Evolutionary conservation across 1,140 invertebrate genomes (phyloP), one percentile per base, ranked within the genome.

Genomic region (Probaryconus sp.): DNA sequence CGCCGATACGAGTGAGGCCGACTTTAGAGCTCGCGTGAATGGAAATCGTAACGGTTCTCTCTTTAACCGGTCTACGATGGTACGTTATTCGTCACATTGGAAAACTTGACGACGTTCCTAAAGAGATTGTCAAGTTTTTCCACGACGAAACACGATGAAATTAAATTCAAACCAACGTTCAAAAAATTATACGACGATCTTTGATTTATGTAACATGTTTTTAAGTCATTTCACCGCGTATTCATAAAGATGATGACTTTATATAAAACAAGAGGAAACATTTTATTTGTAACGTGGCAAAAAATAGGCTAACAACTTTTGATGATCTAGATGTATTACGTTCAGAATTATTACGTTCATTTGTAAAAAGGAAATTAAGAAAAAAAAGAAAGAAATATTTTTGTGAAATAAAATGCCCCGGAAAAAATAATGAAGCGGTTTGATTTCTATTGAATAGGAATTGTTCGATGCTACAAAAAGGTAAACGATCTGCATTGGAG

Each of bases 11-110:
- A 7, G 33, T 26, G 7, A 50, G 21, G 35, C 18, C 35, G 45
- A 38, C 7, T 33, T 48, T 17, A 55, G 42, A n/a, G 26, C 10
- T 53, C 67, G 55, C 48, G 56, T 63, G 67, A 70, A 70, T 70
- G 67, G 67, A 70, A 70, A 70, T 56, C 24, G 42, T 70, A 70
- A 70, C 67, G 67, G 67, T 70, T 60, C 55, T 63, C 35, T 13
- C 9, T 47, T 37, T 50, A 20, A 70, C 56, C 56, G 56, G 56
- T 56, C 67, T 20, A 2, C 42, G 35, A 13, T 47, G 38, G 13
- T 20, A 51, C 38, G 37, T 37, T 69, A 69, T 50, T 56, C 47
- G 38, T 70, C 50, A 53, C 26, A 42, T 45, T 14, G 67, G 67
- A 70, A 70, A 70, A 61, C 61, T 47, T 37, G 61, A 26, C n/a